Percentiles rank a stretch among this genome's conserved stretches.
Evolutionary conservation across 1,140 invertebrate species (phyloP).

Genomic region (Tetramorium simillimum): DNA sequence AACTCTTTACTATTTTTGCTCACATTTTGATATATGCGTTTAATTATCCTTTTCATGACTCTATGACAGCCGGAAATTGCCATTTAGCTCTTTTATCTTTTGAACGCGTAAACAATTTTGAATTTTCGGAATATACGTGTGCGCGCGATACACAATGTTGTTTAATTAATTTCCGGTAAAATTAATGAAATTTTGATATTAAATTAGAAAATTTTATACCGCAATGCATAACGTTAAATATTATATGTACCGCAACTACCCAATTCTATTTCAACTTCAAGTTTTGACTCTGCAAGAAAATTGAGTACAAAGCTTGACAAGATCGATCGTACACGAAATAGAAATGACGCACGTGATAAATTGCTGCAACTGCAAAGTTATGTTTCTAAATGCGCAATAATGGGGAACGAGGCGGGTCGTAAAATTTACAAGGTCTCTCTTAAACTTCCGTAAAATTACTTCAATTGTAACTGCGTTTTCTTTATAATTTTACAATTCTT

Average conservation of each 20-base stretch:
- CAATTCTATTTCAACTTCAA: background rate
- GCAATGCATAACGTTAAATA: background rate
- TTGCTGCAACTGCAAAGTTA: conserved; percentile 26
- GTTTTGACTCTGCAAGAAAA: conserved; percentile 4
- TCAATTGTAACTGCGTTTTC: background rate
- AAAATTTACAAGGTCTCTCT: conserved; percentile 8
- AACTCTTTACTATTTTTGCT: background rate
- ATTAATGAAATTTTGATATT: conserved; percentile 2
- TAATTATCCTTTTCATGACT: background rate
- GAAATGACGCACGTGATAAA: conserved; percentile 15
- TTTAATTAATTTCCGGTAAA: conserved; percentile 14
- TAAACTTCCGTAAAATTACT: background rate
- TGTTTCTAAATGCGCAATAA: conserved; percentile 20
- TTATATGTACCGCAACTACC: background rate
- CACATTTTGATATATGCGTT: background rate
- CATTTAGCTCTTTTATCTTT: background rate
- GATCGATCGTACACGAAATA: conserved; percentile 30
- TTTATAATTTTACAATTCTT: background rate
- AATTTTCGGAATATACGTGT: background rate
- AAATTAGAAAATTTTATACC: background rate
- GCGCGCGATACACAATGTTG: background rate
- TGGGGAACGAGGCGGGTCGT: background rate
- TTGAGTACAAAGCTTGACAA: background rate
- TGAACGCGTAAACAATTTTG: background rate
- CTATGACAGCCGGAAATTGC: conserved; percentile 1